Evolutionary conservation across 1,140 invertebrate species (phyloP).

Genomic region (Colletes latitarsis): DNA sequence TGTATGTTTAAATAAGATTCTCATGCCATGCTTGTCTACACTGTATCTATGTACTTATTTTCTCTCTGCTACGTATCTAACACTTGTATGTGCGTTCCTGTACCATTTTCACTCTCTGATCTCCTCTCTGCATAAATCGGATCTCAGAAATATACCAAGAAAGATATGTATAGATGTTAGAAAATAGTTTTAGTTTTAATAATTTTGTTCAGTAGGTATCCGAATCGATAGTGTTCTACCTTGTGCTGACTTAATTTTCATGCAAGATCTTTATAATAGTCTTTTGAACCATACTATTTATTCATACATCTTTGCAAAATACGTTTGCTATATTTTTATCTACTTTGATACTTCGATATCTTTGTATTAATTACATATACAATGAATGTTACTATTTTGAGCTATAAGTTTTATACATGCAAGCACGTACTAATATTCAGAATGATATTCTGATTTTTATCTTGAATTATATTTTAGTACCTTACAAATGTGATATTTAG

Average conservation of each 20-base stretch:
- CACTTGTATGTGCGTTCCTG: conserved; percentile 78
- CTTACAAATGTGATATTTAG: background rate
- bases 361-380: background rate
- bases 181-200: conserved; percentile 63
- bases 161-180: conserved; percentile 68
- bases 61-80: conserved; percentile 79
- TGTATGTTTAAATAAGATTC: conserved; percentile 73
- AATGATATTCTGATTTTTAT: background rate
- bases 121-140: conserved; percentile 61
- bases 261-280: background rate
- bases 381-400: conserved; percentile 7
- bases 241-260: conserved; percentile 41
- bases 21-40: conserved; percentile 78
- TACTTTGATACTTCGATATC: background rate
- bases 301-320: background rate
- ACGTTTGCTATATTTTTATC: background rate
- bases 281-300: background rate
- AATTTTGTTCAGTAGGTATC: conserved; percentile 51
- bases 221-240: conserved; percentile 43
- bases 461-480: background rate
- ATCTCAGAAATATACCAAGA: conserved; percentile 47
- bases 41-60: conserved; percentile 78
- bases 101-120: conserved; percentile 71
- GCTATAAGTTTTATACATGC: background rate
- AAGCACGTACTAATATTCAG: conserved; percentile 5